phyloP scores from a whole-genome alignment of 2,888 invertebrate species.

The Lepidocyrtoides sp. region DNA sequence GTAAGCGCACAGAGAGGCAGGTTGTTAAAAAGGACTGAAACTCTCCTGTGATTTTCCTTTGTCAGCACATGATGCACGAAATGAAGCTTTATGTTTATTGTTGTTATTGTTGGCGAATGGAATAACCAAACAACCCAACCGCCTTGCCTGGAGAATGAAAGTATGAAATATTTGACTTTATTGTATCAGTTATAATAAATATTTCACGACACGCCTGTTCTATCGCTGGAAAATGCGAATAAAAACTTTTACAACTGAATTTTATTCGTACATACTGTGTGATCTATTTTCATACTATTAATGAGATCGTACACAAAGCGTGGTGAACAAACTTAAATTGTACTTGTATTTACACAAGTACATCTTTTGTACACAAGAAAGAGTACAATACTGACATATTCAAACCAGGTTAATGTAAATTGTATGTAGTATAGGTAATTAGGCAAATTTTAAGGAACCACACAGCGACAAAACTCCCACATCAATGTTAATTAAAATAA shows the following conservation, averaged over 20 bases:
- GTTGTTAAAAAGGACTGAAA: background rate
- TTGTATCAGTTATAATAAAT: background rate
- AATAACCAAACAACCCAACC: background rate
- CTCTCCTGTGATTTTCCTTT: slow-evolving; percentile 20
- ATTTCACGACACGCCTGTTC: slow-evolving; percentile 1
- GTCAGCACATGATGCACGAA: slow-evolving; percentile 1
- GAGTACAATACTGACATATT: too few relatives aligned
- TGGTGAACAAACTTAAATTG: too few relatives aligned
- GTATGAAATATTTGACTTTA: slow-evolving; percentile 8
- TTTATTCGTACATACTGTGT: background rate
- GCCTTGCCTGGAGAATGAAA: slow-evolving; percentile 22
- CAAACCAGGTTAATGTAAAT: too few relatives aligned
- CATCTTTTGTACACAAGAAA: too few relatives aligned
- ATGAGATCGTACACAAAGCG: too few relatives aligned
- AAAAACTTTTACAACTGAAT: background rate
- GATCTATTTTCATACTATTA: too few relatives aligned
- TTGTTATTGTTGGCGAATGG: background rate
- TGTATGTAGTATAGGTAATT: too few relatives aligned
- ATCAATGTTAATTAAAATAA: too few relatives aligned
- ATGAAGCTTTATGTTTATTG: slow-evolving; percentile 25
- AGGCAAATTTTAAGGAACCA: too few relatives aligned
- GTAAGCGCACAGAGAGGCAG: background rate
- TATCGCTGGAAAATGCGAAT: background rate
- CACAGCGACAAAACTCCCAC: too few relatives aligned
- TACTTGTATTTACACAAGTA: too few relatives aligned